Percentiles rank a stretch among this genome's conserved stretches.
phyloP scores from a whole-genome alignment of 2,113 vertebrate species.

The Clinocottus analis region DNA sequence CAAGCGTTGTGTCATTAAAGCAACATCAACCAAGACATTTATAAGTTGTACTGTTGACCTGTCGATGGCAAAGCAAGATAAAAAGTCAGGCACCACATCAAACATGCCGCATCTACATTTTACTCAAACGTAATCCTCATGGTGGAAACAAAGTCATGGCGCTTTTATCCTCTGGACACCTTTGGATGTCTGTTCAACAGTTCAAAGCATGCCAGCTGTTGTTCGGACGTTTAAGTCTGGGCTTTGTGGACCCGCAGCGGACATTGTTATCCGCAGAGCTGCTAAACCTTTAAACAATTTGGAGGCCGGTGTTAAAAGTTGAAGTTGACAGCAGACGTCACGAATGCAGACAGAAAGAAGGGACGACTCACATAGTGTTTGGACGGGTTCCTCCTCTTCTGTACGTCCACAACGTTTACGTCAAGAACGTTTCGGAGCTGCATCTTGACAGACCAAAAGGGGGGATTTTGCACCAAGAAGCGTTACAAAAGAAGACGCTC shows the following conservation, averaged over 20 bases:
- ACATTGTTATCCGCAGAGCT: background rate
- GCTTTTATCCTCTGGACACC: background rate
- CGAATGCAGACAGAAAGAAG: background rate
- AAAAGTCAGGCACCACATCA: no score
- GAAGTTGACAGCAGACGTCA: background rate
- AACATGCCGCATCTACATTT: background rate
- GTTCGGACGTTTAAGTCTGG: background rate
- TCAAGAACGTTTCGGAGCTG: constrained; percentile 89
- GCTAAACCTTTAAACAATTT: background rate
- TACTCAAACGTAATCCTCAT: background rate
- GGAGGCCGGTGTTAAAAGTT: background rate
- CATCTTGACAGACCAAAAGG: constrained; percentile 72
- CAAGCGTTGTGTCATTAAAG: no score
- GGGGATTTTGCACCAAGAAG: constrained; percentile 19
- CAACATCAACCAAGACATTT: background rate
- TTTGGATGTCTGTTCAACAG: background rate
- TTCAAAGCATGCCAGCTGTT: background rate
- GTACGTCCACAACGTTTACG: constrained; percentile 92
- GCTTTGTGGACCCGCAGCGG: background rate
- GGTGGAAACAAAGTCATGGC: background rate
- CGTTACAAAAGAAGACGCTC: constrained; percentile 10
- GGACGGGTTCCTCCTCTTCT: constrained; percentile 94
- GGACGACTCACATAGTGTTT: constrained; percentile 92
- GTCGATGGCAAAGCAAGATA: no score
- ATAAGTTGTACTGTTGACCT: background rate